These are phyloP conservation scores for Onychostoma macrolepis DNA, from an alignment of 2,113 vertebrate species.

Conservation along the genomic window DNA sequence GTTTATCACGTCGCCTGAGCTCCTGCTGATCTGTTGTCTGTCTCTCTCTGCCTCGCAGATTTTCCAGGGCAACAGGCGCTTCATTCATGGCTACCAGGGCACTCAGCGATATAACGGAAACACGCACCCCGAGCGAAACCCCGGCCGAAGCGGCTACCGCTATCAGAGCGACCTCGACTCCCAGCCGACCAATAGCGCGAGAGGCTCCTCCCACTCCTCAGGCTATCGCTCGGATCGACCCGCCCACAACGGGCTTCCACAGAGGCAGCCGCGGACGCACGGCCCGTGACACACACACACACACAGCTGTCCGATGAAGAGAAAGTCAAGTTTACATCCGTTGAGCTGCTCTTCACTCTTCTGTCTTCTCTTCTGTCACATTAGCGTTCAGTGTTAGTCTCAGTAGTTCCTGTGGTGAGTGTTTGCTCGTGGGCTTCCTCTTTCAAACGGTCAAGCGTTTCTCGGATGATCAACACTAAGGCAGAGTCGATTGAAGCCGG, in stretches of 20 bases:
- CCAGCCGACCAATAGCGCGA: constrained; percentile 61
- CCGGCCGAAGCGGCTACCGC: constrained; percentile 71
- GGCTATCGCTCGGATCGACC: constrained; percentile 65
- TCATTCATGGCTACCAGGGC: constrained; percentile 75
- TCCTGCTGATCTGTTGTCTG: neutral
- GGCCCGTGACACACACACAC: constrained; percentile 67
- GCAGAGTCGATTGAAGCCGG: neutral
- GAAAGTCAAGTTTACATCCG: neutral
- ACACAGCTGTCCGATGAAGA: neutral
- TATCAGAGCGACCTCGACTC: constrained; percentile 64
- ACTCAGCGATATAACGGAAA: constrained; percentile 76
- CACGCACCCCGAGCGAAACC: constrained; percentile 72
- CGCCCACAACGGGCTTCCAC: constrained; percentile 80
- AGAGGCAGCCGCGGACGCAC: constrained; percentile 82
- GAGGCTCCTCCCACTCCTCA: constrained; percentile 60
- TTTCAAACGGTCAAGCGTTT: neutral
- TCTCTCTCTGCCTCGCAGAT: constrained; percentile 70
- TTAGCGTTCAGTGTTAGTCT: constrained; percentile 6
- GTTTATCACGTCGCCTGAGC: no score
- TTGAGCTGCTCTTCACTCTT: neutral
- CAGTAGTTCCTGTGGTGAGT: constrained; percentile 9
- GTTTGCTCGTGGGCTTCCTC: constrained; percentile 13
- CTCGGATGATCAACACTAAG: constrained; percentile 10
- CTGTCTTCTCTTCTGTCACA: neutral
- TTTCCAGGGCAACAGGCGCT: constrained; percentile 77